Conservation (phyloP, 2,797 vertebrate genomes). For the Simalia tracyae region DNA sequence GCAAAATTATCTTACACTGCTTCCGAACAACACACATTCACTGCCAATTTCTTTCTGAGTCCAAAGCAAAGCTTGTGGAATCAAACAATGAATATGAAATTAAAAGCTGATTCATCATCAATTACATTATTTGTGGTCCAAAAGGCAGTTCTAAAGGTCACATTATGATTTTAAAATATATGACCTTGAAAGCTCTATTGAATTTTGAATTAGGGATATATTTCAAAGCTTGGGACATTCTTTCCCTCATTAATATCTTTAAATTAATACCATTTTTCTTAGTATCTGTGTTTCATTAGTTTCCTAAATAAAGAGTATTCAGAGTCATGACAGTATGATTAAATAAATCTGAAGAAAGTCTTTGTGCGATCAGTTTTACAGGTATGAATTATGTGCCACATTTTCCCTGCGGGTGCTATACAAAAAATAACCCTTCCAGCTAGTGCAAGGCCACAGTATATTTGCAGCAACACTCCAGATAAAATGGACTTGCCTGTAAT, state of each 20-base stretch:
- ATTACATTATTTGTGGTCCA: not conserved
- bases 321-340: conserved; percentile 13
- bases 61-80: not conserved
- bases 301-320: conserved; percentile 35
- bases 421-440: not conserved
- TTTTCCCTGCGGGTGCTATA: not conserved
- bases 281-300: not conserved
- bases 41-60: not conserved
- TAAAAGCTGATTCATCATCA: not conserved
- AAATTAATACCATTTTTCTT: conserved; percentile 24
- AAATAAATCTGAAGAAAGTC: conserved; percentile 17
- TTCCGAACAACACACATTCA: not conserved
- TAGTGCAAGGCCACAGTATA: not conserved
- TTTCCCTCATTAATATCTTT: not conserved
- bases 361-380: not conserved
- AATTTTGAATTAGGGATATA: not conserved
- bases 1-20: not conserved
- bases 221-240: not conserved
- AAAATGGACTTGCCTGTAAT: not conserved
- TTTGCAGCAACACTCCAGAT: not conserved
- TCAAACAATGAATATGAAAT: not conserved
- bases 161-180: conserved; percentile 10
- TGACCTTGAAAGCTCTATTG: not conserved
- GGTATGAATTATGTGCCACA: not conserved
- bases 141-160: not conserved